Conservation (phyloP, 2,888 invertebrate genomes). For the Drosophila barbarae region DNA sequence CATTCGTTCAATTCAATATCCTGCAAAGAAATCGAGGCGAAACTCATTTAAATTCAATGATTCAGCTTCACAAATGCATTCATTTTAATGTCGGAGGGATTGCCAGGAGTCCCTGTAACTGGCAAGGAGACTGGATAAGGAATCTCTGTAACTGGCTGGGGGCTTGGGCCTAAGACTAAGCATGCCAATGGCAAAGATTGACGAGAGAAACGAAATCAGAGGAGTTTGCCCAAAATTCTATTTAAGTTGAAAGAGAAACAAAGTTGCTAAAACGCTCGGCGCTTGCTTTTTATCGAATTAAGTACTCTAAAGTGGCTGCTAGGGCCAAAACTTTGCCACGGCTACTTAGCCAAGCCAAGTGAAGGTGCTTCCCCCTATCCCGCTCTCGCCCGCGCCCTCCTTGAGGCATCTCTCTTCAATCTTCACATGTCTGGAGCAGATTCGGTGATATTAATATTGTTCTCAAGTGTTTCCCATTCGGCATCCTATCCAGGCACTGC, state of each 20-base stretch:
- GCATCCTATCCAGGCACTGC: conserved; percentile 6
- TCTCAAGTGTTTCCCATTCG: conserved; percentile 23
- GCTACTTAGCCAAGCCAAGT: conserved; percentile 18
- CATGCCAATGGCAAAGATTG: conserved; percentile 32
- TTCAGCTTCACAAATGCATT: conserved; percentile 51
- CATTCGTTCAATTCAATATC: conserved; percentile 13
- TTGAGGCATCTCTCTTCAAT: background rate
- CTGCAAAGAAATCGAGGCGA: conserved; percentile 8
- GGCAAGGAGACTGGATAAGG: background rate
- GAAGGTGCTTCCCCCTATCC: background rate
- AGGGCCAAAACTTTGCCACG: conserved; percentile 7
- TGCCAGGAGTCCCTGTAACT: background rate
- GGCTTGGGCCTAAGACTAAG: background rate
- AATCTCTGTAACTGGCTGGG: background rate
- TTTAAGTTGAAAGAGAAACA: conserved; percentile 63
- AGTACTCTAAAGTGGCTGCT: conserved; percentile 50
- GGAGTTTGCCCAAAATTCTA: conserved; percentile 48
- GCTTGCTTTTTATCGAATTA: conserved; percentile 51
- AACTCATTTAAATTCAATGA: conserved; percentile 60
- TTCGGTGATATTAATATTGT: conserved; percentile 35
- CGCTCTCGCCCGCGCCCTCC: background rate
- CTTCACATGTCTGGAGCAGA: conserved; percentile 35
- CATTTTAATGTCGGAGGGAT: conserved; percentile 36
- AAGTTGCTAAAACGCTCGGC: conserved; percentile 54
- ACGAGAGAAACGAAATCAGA: conserved; percentile 26